These are phyloP conservation scores for Gasterosteus nipponicus DNA, from an alignment of 2,113 vertebrate species.

Conservation along the genomic window DNA sequence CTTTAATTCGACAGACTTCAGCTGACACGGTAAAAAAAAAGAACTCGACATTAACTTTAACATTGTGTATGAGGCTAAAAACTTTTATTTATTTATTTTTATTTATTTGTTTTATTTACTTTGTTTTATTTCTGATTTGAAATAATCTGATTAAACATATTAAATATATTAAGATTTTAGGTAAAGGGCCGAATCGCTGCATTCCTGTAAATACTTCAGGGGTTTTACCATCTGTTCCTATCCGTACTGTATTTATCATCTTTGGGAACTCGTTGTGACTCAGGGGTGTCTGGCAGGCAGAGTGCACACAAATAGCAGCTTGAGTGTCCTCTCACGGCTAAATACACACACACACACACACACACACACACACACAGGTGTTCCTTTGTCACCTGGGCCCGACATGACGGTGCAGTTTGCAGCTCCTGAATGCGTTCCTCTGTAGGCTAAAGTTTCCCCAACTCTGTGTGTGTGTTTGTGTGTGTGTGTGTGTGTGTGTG, in stretches of 20 bases:
- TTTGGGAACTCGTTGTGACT: constrained; percentile 47
- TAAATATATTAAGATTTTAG: constrained; percentile 5
- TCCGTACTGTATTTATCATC: constrained; percentile 13
- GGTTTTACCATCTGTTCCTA: constrained; percentile 6
- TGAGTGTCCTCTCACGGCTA: constrained; percentile 24
- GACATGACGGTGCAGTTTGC: constrained; percentile 69
- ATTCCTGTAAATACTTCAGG: constrained; percentile 20
- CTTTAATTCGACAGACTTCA: constrained; percentile 38
- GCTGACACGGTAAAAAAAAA: constrained; percentile 22
- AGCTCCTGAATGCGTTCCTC: constrained; percentile 67
- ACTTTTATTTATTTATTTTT: too few relatives aligned
- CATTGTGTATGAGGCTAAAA: constrained; percentile 1
- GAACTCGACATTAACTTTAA: constrained; percentile 2
- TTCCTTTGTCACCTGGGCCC: constrained; percentile 68
- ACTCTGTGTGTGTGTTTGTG: constrained; percentile 36
- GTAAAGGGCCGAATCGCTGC: constrained; percentile 4
- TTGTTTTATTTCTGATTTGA: constrained; percentile 14
- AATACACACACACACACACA: constrained; percentile 11
- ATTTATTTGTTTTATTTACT: not conserved
- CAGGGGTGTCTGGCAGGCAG: constrained; percentile 3
- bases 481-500: constrained; percentile 8
- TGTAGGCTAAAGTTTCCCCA: constrained; percentile 74
- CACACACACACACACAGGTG: constrained; percentile 60
- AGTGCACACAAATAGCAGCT: constrained; percentile 26
- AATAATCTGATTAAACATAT: constrained; percentile 8